Conservation (phyloP, 2,113 vertebrate species). For the Mungos mungo region DNA sequence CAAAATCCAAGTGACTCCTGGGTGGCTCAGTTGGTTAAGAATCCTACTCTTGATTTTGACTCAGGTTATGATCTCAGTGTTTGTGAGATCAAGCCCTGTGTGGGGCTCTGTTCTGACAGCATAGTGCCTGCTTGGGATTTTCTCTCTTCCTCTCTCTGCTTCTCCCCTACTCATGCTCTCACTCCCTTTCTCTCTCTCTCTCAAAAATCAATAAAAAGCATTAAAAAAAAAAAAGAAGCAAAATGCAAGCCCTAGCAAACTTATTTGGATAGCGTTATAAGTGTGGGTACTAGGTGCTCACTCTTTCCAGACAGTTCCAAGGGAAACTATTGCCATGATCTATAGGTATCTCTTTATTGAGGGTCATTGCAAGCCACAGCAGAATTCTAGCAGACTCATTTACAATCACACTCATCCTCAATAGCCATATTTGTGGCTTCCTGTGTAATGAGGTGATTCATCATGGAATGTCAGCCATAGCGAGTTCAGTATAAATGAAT, state of each 20-base stretch:
- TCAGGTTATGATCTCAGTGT: no score
- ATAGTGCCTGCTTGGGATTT: no score
- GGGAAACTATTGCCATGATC: neutral
- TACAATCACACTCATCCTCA: slow-evolving; percentile 68
- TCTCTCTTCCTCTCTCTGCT: no score
- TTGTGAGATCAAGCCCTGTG: no score
- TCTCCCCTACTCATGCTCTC: no score
- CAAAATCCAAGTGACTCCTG: neutral
- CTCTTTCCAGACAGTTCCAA: slow-evolving; percentile 27
- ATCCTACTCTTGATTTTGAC: no score
- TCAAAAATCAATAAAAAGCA: no score
- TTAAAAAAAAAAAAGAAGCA: neutral
- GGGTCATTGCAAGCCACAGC: slow-evolving; percentile 9
- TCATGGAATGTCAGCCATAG: slow-evolving; percentile 74
- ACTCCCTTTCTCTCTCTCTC: no score
- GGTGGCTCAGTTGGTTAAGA: no score
- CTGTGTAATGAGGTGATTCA: slow-evolving; percentile 79
- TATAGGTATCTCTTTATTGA: slow-evolving; percentile 52
- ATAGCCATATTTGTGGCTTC: slow-evolving; percentile 68
- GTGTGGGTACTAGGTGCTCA: neutral
- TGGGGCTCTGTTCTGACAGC: no score
- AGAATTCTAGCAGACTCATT: slow-evolving; percentile 50
- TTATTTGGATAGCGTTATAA: neutral
- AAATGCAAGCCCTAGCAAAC: slow-evolving; percentile 15
- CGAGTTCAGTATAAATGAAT: slow-evolving; percentile 73